phyloP scores from a whole-genome alignment of 2,797 vertebrate species.

The Carcharodon carcharias region DNA sequence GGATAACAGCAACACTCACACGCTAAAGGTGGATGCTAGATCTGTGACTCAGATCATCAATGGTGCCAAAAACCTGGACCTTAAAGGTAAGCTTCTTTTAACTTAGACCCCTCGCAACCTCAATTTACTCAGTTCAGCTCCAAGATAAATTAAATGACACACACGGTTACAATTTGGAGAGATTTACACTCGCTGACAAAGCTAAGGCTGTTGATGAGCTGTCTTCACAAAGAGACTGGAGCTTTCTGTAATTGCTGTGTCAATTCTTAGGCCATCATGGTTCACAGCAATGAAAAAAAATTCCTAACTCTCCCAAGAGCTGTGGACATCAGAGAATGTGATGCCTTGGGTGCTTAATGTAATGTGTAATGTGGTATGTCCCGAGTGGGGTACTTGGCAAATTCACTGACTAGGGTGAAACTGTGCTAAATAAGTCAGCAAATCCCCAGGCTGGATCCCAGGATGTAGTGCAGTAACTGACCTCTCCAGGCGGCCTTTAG shows the following conservation, averaged over 20 bases:
- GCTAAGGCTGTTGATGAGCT: not conserved
- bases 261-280: not conserved
- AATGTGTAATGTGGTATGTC: not conserved
- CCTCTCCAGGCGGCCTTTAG: not conserved
- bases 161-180: not conserved
- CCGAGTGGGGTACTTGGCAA: not conserved
- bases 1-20: constrained; percentile 95
- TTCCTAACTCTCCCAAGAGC: not conserved
- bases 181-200: not conserved
- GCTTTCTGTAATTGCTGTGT: not conserved
- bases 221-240: not conserved
- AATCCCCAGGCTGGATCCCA: not conserved
- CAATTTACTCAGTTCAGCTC: not conserved
- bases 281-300: not conserved
- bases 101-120: not conserved
- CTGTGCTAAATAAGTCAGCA: not conserved
- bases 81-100: constrained; percentile 71
- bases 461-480: not conserved
- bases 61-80: constrained; percentile 94
- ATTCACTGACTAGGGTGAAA: not conserved
- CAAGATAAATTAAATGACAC: not conserved
- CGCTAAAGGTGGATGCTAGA: constrained; percentile 85
- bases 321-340: not conserved
- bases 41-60: constrained; percentile 91
- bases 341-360: not conserved